Conservation (phyloP, 2,113 vertebrate species). For the Choloepus hoffmanni region DNA sequence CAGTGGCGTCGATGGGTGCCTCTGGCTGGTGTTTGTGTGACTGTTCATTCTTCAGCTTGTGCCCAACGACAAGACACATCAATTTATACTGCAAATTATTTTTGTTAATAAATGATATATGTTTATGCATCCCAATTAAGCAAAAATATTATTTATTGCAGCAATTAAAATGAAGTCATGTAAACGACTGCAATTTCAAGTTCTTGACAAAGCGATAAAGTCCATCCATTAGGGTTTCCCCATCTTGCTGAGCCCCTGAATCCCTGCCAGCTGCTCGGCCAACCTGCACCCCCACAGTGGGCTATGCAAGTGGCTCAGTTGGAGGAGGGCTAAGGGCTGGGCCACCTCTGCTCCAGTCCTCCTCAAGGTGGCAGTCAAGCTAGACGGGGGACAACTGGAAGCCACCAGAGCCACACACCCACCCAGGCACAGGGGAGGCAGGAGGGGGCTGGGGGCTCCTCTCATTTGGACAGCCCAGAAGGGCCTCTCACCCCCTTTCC, state of each 20-base stretch:
- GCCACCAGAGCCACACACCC: too few relatives aligned
- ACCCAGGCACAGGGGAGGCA: neutral
- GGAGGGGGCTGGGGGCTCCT: fast-evolving
- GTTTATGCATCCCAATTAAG: conserved; percentile 70
- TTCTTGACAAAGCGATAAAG: conserved; percentile 53
- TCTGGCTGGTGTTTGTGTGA: neutral
- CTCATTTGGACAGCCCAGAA: fast-evolving
- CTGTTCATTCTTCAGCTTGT: neutral
- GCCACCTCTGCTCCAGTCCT: too few relatives aligned
- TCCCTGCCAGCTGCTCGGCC: neutral
- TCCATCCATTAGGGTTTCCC: conserved; percentile 28
- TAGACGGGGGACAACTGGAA: neutral
- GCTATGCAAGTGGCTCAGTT: neutral
- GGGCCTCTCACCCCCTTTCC: neutral
- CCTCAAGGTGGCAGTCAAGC: fast-evolving
- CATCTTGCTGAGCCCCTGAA: neutral
- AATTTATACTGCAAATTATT: conserved; percentile 60
- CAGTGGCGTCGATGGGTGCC: fast-evolving
- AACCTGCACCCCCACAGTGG: too few relatives aligned
- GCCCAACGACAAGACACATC: conserved; percentile 10
- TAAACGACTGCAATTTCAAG: conserved; percentile 67
- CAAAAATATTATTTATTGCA: conserved; percentile 72
- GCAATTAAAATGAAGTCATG: conserved; percentile 67
- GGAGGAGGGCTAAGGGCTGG: neutral
- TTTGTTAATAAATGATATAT: conserved; percentile 72